A percentile compares a stretch with the other conserved stretches of the same genome.
Conservation (phyloP, 2,888 invertebrate genomes). For the Sturmia bella region DNA sequence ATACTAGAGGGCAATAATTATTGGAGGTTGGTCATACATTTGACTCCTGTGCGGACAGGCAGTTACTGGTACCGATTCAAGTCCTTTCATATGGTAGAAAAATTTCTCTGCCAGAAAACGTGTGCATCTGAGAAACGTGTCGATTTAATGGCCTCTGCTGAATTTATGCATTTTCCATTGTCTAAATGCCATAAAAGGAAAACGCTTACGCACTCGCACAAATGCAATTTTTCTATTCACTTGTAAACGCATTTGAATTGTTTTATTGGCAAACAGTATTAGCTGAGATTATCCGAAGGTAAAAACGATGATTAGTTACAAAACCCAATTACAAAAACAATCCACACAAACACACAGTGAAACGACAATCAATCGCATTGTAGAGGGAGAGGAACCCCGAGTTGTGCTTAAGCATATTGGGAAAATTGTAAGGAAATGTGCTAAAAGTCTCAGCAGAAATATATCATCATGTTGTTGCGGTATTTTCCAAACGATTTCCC, state of each 20-base stretch:
- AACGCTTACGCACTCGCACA: not conserved
- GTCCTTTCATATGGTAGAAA: too few species aligned
- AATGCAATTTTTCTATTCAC: not conserved
- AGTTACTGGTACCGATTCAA: too few species aligned
- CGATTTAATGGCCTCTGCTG: conserved; percentile 11
- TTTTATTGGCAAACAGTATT: conserved; percentile 79
- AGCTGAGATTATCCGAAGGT: conserved; percentile 79
- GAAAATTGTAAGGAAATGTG: conserved; percentile 47
- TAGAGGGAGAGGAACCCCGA: too few species aligned
- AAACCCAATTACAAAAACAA: conserved; percentile 78
- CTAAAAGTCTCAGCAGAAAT: conserved; percentile 35
- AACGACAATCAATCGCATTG: not conserved
- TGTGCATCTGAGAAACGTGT: not conserved
- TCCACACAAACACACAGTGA: conserved; percentile 31
- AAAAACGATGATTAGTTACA: conserved; percentile 78
- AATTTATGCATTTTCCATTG: conserved; percentile 48
- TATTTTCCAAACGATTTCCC: conserved; percentile 66
- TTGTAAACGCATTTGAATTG: conserved; percentile 72
- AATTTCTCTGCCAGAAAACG: not conserved
- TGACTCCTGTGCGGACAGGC: too few species aligned
- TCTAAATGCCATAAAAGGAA: conserved; percentile 5
- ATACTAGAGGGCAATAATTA: too few species aligned
- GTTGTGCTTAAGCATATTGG: conserved; percentile 61
- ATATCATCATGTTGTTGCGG: conserved; percentile 68
- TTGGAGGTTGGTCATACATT: too few species aligned